Evolutionary conservation across 2,888 invertebrate genomes (phyloP), one percentile per base, ranked within the genome.

Genomic region (Luffia ferchaultella): DNA sequence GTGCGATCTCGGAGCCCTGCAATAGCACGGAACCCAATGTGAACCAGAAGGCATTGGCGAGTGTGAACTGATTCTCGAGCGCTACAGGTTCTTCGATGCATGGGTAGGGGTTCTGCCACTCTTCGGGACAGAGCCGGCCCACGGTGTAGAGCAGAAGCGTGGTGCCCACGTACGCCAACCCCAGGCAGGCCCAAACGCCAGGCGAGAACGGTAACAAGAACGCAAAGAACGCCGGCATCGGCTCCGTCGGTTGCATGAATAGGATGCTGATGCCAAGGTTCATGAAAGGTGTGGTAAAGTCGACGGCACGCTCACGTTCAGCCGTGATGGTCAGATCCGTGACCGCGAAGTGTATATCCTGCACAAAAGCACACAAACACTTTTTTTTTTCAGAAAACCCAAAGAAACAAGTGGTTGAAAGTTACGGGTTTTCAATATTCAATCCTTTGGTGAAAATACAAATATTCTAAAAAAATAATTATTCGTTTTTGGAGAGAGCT

Each of bases 281-380:
- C 93, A 98, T 95, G 74, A 97, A 98, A 0, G 97, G 97, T 76
- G 94, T 94, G 0, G 97, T 97, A 73, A 98, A 98, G 79, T 97
- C 97, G 1, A 96, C 95, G 20, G 89, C 93, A 57, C 86, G 86
- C 75, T 96, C 95, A 54, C 98, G 88, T 62, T 93, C 92, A 52
- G 95, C 92, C 18, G 97, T 97, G 61, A 93, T 91, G 18, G 93
- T 93, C 62, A 98, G 85, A 68, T 97, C 97, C 1, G 96, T 96
- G 54, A 98, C 93, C 2, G 95, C 97, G 65, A 98, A 88, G 77
- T 96, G 92, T 19, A 93, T 92, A 61, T 88, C 87, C 94, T 95
- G 65, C 42, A 71, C 70, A 57, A n/a, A 43, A 19, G 45, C 42
- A 49, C 16, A 51, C 45, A 46, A 40, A 45, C 16, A 2, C 16